phyloP scores from a whole-genome alignment of 2,888 invertebrate species.

The Eledona agricola region DNA sequence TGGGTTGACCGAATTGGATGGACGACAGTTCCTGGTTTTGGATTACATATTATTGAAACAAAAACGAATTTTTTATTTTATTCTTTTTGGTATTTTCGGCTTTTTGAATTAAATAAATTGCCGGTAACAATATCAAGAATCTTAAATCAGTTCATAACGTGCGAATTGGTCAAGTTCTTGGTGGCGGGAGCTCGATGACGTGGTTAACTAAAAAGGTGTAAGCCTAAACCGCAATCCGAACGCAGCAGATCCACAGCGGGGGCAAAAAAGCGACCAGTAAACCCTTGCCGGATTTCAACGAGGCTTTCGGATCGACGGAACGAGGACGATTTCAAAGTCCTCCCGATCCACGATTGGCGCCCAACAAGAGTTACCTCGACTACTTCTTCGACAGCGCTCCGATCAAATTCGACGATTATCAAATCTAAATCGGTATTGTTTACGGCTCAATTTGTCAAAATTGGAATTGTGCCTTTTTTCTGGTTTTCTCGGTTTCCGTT shows the following conservation, averaged over 20 bases:
- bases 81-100: no score
- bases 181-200: no score
- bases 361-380: constrained; percentile 56
- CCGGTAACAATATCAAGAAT: no score
- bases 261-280: constrained; percentile 49
- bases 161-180: no score
- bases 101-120: no score
- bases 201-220: no score
- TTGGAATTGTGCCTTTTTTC: constrained; percentile 58
- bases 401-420: constrained; percentile 57
- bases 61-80: no score
- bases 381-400: constrained; percentile 51
- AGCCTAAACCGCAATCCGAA: no score
- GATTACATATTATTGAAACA: no score
- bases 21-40: no score
- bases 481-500: constrained; percentile 33
- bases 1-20: no score
- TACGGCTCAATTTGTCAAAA: constrained; percentile 37
- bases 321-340: constrained; percentile 76
- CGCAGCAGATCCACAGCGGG: constrained; percentile 16
- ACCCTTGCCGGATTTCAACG: constrained; percentile 82
- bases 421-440: constrained; percentile 41
- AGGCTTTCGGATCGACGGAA: constrained; percentile 87
- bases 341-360: constrained; percentile 55
- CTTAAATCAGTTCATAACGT: no score